phyloP scores from a whole-genome alignment of 2,888 invertebrate genomes.

The Hylaea fasciaria region DNA sequence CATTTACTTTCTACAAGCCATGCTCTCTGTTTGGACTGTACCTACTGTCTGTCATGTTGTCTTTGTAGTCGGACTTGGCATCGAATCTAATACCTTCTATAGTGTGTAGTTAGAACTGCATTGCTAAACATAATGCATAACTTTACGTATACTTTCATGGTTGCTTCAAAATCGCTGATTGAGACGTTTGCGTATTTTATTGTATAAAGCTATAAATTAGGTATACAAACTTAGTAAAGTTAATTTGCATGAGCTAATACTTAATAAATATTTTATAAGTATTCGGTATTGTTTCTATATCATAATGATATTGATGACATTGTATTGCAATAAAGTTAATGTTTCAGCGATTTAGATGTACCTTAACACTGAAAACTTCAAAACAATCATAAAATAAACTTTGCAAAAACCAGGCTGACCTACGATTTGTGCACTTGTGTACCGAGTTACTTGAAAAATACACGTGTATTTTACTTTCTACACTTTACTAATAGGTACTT shows the following conservation, averaged over 20 bases:
- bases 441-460: constrained; percentile 25
- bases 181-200: constrained; percentile 31
- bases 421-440: constrained; percentile 38
- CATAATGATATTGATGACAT: not conserved
- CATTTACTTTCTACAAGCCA: constrained; percentile 62
- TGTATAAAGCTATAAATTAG: constrained; percentile 12
- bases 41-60: constrained; percentile 70
- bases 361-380: constrained; percentile 52
- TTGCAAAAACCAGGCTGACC: constrained; percentile 40
- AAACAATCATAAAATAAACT: constrained; percentile 33
- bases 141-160: constrained; percentile 45
- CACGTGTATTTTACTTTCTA: constrained; percentile 20
- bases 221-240: constrained; percentile 1
- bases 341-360: constrained; percentile 54
- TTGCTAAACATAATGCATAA: constrained; percentile 63
- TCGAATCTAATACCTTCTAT: constrained; percentile 62
- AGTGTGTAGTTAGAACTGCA: constrained; percentile 66
- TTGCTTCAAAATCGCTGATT: constrained; percentile 59
- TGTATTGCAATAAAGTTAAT: constrained; percentile 5
- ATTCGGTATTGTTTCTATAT: not conserved
- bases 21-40: constrained; percentile 73
- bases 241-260: constrained; percentile 23
- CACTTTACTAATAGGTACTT: constrained; percentile 28
- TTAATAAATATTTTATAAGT: constrained; percentile 1
- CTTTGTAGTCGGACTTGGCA: constrained; percentile 72